A percentile compares a stretch with the other conserved stretches of the same genome.
Conservation (phyloP, 2,113 vertebrate species). For the Albula goreensis region DNA sequence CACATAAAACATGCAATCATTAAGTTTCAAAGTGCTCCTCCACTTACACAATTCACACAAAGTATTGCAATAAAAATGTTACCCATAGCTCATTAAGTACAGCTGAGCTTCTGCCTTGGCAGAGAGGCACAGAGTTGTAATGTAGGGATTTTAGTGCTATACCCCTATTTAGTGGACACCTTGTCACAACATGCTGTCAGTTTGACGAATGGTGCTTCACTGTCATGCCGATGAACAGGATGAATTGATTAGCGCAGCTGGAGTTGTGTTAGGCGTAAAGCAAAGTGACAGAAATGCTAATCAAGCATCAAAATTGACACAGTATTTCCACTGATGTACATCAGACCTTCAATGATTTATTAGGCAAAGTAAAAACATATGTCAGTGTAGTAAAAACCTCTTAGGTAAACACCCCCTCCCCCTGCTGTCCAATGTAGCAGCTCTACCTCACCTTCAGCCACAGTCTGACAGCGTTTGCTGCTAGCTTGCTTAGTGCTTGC, state of each 20-base stretch:
- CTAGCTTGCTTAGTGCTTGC: neutral
- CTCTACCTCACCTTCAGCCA: neutral
- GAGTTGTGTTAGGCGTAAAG: slow-evolving; percentile 73
- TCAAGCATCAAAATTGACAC: slow-evolving; percentile 63
- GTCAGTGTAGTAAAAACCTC: slow-evolving; percentile 51
- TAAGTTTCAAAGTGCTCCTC: no score
- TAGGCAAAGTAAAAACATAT: slow-evolving; percentile 55
- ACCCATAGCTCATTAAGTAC: neutral
- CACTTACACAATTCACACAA: neutral
- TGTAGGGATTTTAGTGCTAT: slow-evolving; percentile 36
- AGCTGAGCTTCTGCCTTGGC: neutral
- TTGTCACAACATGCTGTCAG: slow-evolving; percentile 55
- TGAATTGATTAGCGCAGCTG: slow-evolving; percentile 65
- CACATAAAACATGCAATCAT: no score
- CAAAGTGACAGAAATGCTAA: slow-evolving; percentile 64
- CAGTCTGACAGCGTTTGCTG: neutral
- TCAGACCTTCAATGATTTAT: slow-evolving; percentile 63
- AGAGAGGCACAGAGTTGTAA: neutral
- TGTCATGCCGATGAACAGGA: slow-evolving; percentile 60
- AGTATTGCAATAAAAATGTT: neutral
- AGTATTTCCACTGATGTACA: slow-evolving; percentile 48
- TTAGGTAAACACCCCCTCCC: slow-evolving; percentile 58
- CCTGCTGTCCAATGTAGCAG: slow-evolving; percentile 56
- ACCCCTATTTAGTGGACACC: slow-evolving; percentile 46
- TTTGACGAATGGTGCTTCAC: slow-evolving; percentile 62